Percentiles rank a stretch among this genome's conserved stretches.
These are phyloP conservation scores for Neomonachus schauinslandi DNA, from an alignment of 2,113 vertebrate genomes.

Conservation along the genomic window DNA sequence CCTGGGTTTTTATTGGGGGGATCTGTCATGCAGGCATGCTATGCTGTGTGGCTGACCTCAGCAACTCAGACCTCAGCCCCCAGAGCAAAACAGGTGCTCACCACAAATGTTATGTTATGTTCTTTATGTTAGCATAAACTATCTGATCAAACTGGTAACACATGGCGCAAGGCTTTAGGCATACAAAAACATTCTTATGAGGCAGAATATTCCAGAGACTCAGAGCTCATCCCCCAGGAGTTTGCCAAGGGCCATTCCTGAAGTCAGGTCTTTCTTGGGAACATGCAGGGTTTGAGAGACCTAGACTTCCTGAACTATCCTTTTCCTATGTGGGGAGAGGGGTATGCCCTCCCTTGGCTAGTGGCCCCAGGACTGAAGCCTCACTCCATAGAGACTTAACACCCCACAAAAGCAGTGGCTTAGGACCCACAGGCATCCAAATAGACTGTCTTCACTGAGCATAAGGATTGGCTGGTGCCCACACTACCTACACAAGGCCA, in stretches of 20 bases:
- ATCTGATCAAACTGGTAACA: neutral
- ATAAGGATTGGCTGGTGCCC: too few relatives aligned
- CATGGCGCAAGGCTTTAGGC: neutral
- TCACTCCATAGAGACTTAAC: neutral
- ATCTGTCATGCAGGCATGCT: neutral
- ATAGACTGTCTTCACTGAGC: neutral
- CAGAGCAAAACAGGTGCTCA: neutral
- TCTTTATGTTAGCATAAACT: neutral
- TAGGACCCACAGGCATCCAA: neutral
- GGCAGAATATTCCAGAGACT: neutral
- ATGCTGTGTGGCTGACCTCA: neutral
- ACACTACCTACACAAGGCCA: too few relatives aligned
- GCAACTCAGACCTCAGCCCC: neutral
- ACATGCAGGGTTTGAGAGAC: neutral
- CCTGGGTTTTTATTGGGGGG: neutral
- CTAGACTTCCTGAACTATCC: neutral
- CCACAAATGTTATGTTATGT: neutral
- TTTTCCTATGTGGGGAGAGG: neutral
- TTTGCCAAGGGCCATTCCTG: neutral
- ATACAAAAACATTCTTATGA: neutral
- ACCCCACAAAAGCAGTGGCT: too few relatives aligned
- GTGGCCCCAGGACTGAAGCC: neutral
- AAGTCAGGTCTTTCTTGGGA: neutral
- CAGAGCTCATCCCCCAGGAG: neutral
- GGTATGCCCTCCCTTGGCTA: neutral